Conservation (phyloP, 2,113 vertebrate genomes). For the Stictonetta naevosa region DNA sequence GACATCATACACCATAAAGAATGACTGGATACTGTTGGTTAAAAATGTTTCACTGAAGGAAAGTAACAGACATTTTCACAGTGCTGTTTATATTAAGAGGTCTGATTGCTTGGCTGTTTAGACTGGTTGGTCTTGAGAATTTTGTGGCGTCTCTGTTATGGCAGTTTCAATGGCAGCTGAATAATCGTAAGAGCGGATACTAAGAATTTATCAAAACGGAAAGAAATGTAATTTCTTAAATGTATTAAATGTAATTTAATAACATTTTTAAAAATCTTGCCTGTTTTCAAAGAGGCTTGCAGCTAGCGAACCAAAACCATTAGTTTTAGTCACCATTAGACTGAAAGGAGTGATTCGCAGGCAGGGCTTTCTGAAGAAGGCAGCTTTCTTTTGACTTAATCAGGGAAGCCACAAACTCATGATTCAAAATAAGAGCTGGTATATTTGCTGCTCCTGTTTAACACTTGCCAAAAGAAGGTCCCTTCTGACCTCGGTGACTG, state of each 20-base stretch:
- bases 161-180: not conserved
- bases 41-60: conserved; percentile 44
- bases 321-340: not conserved
- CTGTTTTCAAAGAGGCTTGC: not conserved
- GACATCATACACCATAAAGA: conserved; percentile 72
- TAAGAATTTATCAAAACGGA: not conserved
- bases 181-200: not conserved
- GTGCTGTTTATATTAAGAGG: not conserved
- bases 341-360: not conserved
- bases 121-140: not conserved
- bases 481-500: not conserved
- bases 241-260: too few species aligned
- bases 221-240: not conserved
- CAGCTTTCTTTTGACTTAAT: not conserved
- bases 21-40: conserved; percentile 60
- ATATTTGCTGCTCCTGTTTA: not conserved
- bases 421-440: not conserved
- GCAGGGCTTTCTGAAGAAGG: not conserved
- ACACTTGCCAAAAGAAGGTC: not conserved
- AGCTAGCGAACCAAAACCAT: not conserved
- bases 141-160: not conserved
- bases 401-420: not conserved
- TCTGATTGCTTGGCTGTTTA: not conserved
- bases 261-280: not conserved
- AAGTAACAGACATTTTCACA: conserved; percentile 33